Evolutionary conservation across 2,797 vertebrate species (phyloP), one percentile per base, ranked within the genome.

Genomic region (Chelmon rostratus): DNA sequence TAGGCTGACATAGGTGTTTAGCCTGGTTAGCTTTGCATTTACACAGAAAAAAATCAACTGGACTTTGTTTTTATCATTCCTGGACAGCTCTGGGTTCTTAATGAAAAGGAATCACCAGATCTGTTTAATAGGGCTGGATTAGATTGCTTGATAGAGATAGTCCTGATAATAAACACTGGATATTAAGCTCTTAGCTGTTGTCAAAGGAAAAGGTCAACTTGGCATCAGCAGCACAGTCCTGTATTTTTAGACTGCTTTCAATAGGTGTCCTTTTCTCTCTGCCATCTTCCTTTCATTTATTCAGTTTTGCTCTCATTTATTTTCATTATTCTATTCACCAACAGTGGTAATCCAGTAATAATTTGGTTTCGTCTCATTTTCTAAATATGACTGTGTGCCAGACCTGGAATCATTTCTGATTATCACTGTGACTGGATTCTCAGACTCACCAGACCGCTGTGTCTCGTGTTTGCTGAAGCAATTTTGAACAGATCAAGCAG

Each of bases 41-140:
- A 68, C 11, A 38, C 16, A 47, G 2, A 76, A 35, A 13, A 12
- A 76, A 56, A 69, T 37, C 19, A 50, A 16, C 23, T 42, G 25
- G 46, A 21, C 37, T 52, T 59, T 73, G 15, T 23, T 47, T 37
- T 68, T 42, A 19, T 52, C 11, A 44, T 59, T 19, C 10, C 21
- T 53, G 56, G 38, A 46, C 37, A 42, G 52, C 57, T 53, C 38
- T 37, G 40, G 16, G n/a, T 37, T 76, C 18, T 61, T 61, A 21
- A 68, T 42, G 9, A 35, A 58, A 58, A 35, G 12, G 1, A 69
- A n/a, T 21, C 21, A 58, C 58, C 58, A 25, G 31, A 47, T 59
- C n/a, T 38, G 12, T 21, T 49, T 37, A 37, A 70, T 58, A 5
- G 21, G 40, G 31, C 40, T 52, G 2, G 47, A 52, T 15, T 52